Evolutionary conservation across 2,888 invertebrate genomes (phyloP), one percentile per base, ranked within the genome.

Genomic region (Xanthia icteritia): DNA sequence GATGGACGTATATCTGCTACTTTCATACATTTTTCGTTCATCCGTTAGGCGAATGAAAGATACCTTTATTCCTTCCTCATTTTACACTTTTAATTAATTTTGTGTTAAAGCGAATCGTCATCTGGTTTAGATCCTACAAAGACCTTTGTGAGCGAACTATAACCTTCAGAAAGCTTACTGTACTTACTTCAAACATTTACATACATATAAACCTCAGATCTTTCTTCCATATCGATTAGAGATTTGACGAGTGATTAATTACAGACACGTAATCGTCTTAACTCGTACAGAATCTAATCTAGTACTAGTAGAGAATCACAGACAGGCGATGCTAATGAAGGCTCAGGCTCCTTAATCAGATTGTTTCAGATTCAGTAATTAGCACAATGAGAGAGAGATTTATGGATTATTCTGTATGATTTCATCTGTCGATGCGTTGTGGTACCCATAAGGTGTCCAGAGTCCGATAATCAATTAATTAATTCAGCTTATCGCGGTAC

Each of bases 201-300:
- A 56, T 27, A 39, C 6, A 23, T 15, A 27, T 31, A n/a, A 11
- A 42, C 39, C 23, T 9, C 17, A 36, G 3, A 36, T 15, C 31
- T 56, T 42, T 15, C 48, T 65, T 5, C 27, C 39, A 31, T 39
- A 76, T 65, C 48, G 31, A 76, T 76, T 42, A 31, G 9, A 67
- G 5, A 39, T 66, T n/a, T 65, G 51, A 65, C 9, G 23, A 63
- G 27, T 80, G 31, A 72, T 80, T 56, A 80, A 73, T 80, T 48
- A 79, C 48, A 63, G 51, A 68, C 15, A 45, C 51, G 8, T 61
- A 67, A 78, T 42, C 36, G 23, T 60, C 48, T 58, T 39, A 72
- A 36, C 13, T 58, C 42, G 27, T 31, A 23, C 23, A 20, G 8
- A 56, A 13, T 67, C 23, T 36, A 61, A 58, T n/a, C n/a, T 15